Conservation (phyloP, 2,113 vertebrate species). For the Phyllopteryx taeniolatus region DNA sequence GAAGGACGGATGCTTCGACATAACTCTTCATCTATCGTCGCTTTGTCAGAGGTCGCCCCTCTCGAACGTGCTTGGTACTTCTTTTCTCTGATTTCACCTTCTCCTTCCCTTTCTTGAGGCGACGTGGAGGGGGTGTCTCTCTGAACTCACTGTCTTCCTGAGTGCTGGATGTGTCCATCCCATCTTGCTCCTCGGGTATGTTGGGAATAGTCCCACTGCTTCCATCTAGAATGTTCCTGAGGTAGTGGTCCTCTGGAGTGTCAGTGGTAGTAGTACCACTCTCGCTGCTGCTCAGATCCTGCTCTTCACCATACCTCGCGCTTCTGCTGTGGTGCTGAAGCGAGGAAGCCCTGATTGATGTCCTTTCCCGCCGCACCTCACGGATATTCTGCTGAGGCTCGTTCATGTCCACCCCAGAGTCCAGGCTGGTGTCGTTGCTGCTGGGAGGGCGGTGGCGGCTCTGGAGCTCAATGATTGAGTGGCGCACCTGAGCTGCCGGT, state of each 20-base stretch:
- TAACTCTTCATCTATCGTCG: conserved; percentile 43
- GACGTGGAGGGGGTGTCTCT: conserved; percentile 72
- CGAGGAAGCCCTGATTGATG: conserved; percentile 76
- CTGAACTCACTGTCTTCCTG: conserved; percentile 74
- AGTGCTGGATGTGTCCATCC: conserved; percentile 70
- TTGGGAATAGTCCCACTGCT: conserved; percentile 73
- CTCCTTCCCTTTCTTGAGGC: conserved; percentile 74
- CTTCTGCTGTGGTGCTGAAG: conserved; percentile 68
- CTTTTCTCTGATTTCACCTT: conserved; percentile 72
- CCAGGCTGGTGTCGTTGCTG: conserved; percentile 93
- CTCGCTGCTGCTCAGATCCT: conserved; percentile 92
- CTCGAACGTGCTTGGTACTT: conserved; percentile 64
- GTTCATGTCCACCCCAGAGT: conserved; percentile 97
- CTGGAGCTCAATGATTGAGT: conserved; percentile 90
- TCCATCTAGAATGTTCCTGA: conserved; percentile 81
- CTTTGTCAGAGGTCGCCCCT: conserved; percentile 66
- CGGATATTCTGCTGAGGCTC: conserved; percentile 80
- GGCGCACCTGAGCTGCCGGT: conserved; percentile 86
- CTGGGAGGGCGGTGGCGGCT: conserved; percentile 82
- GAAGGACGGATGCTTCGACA: not conserved
- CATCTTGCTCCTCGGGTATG: conserved; percentile 73
- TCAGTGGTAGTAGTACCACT: conserved; percentile 85
- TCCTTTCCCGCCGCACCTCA: conserved; percentile 83
- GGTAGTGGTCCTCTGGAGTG: conserved; percentile 84
- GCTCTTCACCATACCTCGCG: conserved; percentile 74